phyloP scores from a whole-genome alignment of 1,140 invertebrate species.

The Drosophila sechellia region DNA sequence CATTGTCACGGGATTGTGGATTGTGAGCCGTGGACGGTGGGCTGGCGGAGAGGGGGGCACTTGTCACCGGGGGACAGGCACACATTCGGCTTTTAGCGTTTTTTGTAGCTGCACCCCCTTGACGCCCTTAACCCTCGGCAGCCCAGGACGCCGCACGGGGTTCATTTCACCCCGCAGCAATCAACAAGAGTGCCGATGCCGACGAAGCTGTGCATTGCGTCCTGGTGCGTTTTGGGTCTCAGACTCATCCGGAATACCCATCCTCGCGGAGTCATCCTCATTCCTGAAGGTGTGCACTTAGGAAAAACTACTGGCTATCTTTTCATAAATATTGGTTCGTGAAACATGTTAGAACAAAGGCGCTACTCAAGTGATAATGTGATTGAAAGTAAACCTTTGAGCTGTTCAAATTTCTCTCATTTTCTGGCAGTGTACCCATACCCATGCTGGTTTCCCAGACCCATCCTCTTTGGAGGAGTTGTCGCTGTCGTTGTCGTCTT shows the following conservation, averaged over 20 bases:
- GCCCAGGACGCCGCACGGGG: constrained; percentile 8
- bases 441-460: constrained; percentile 15
- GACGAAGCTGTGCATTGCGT: constrained; percentile 59
- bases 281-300: constrained; percentile 4
- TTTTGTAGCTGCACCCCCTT: constrained; percentile 46
- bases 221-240: constrained; percentile 57
- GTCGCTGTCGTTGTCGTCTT: constrained; percentile 57
- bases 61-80: constrained; percentile 13
- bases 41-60: neutral
- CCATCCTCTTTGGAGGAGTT: constrained; percentile 19
- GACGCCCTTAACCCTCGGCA: constrained; percentile 5
- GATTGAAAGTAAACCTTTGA: too few species aligned
- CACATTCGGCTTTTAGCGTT: constrained; percentile 76
- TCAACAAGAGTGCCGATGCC: constrained; percentile 74
- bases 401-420: too few species aligned
- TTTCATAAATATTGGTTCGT: too few species aligned
- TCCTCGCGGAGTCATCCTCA: constrained; percentile 1
- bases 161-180: constrained; percentile 58
- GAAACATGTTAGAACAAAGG: too few species aligned
- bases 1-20: constrained; percentile 62
- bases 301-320: neutral
- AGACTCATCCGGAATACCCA: constrained; percentile 21
- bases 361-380: too few species aligned
- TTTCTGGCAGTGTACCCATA: constrained; percentile 6
- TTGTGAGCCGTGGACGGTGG: too few species aligned